A percentile compares a stretch with the other conserved stretches of the same genome.
Evolutionary conservation across 2,888 invertebrate genomes (phyloP).

Genomic region (Agrotis ipsilon): DNA sequence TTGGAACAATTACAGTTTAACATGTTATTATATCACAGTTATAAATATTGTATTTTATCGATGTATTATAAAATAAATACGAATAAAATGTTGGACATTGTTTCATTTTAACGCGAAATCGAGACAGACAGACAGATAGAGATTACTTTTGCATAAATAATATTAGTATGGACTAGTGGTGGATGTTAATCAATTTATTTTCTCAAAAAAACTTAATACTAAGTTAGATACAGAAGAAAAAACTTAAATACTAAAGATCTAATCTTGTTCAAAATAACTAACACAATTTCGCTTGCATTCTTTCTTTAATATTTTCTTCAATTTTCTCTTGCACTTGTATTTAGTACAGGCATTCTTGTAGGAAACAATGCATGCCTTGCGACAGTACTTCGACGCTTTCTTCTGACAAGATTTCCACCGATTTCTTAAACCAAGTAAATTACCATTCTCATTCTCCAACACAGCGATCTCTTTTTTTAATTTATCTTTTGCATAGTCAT

Average conservation of each 20-base stretch:
- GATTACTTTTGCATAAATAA: too few relatives aligned
- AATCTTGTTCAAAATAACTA: background rate
- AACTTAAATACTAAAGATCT: too few relatives aligned
- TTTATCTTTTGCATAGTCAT: conserved; percentile 21
- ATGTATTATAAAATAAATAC: conserved; percentile 81
- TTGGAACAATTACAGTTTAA: conserved; percentile 69
- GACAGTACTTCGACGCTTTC: conserved; percentile 27
- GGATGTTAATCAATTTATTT: too few relatives aligned
- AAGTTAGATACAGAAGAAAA: too few relatives aligned
- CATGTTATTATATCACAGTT: conserved; percentile 82
- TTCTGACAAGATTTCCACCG: conserved; percentile 42
- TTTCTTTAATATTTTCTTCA: conserved; percentile 60
- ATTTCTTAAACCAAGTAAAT: conserved; percentile 19
- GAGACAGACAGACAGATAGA: too few relatives aligned
- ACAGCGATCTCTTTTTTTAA: background rate
- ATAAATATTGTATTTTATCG: conserved; percentile 86
- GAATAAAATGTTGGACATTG: conserved; percentile 65
- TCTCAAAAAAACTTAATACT: too few relatives aligned
- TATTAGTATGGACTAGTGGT: too few relatives aligned
- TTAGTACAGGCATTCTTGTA: conserved; percentile 34
- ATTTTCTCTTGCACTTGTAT: background rate
- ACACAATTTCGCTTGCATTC: conserved; percentile 72
- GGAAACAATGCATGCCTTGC: conserved; percentile 12
- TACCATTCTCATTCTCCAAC: background rate
- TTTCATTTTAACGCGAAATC: too few relatives aligned